phyloP scores from a whole-genome alignment of 2,113 vertebrate species.

The Bufo gargarizans region DNA sequence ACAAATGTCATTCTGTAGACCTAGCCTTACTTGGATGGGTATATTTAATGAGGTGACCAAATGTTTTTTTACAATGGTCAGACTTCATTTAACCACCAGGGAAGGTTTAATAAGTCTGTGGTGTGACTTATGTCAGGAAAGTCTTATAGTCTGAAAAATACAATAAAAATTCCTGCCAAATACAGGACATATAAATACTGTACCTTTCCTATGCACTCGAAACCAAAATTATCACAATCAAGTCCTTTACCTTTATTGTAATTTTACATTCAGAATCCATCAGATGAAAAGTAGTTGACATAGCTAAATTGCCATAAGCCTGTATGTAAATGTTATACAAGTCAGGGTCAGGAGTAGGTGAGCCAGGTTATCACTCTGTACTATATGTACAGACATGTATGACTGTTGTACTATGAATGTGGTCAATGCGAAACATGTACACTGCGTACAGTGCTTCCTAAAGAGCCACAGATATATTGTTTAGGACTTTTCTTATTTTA shows the following conservation, averaged over 20 bases:
- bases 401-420: background rate
- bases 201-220: background rate
- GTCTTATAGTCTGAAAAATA: too few relatives aligned
- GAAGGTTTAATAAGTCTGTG: too few relatives aligned
- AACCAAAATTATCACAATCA: background rate
- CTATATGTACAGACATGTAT: too few relatives aligned
- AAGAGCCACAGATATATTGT: background rate
- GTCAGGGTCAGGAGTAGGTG: background rate
- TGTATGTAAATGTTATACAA: background rate
- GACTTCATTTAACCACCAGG: too few relatives aligned
- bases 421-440: background rate
- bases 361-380: background rate
- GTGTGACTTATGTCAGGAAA: too few relatives aligned
- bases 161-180: background rate
- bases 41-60: too few relatives aligned
- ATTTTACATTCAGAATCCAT: background rate
- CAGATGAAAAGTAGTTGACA: background rate
- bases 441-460: background rate
- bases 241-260: background rate
- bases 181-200: background rate
- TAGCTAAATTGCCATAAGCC: background rate
- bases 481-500: background rate
- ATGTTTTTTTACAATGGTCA: too few relatives aligned
- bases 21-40: too few relatives aligned
- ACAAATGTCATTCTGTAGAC: too few relatives aligned